phyloP scores from a whole-genome alignment of 2,888 invertebrate species.

The Ametastegia equiseti region DNA sequence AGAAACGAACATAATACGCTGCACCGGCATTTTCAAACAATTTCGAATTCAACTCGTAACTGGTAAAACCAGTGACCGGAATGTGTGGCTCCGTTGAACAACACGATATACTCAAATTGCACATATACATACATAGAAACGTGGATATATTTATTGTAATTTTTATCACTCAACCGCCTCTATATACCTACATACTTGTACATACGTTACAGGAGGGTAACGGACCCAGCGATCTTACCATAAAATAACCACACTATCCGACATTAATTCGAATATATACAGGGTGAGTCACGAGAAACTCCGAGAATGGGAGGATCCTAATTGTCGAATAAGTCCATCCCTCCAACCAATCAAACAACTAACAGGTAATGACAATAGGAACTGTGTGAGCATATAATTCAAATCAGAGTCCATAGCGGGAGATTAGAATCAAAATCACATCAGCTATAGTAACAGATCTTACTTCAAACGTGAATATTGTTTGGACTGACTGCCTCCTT shows the following conservation, averaged over 20 bases:
- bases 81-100: neutral
- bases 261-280: neutral
- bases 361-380: no score
- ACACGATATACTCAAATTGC: constrained; percentile 17
- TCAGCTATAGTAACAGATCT: no score
- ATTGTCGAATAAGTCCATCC: no score
- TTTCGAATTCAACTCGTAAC: neutral
- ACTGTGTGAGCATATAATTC: no score
- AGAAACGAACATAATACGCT: neutral
- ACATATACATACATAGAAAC: neutral
- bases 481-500: no score
- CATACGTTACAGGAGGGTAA: neutral
- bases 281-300: no score
- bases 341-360: no score
- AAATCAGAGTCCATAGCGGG: no score
- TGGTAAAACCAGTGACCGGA: constrained; percentile 21
- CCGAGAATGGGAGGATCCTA: no score
- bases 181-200: neutral
- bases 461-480: no score
- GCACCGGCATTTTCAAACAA: neutral
- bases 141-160: neutral
- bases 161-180: neutral
- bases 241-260: neutral
- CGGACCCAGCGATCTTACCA: neutral
- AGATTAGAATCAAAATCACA: no score